Conservation (phyloP, 2,113 vertebrate genomes). For the Cyanistes caeruleus region DNA sequence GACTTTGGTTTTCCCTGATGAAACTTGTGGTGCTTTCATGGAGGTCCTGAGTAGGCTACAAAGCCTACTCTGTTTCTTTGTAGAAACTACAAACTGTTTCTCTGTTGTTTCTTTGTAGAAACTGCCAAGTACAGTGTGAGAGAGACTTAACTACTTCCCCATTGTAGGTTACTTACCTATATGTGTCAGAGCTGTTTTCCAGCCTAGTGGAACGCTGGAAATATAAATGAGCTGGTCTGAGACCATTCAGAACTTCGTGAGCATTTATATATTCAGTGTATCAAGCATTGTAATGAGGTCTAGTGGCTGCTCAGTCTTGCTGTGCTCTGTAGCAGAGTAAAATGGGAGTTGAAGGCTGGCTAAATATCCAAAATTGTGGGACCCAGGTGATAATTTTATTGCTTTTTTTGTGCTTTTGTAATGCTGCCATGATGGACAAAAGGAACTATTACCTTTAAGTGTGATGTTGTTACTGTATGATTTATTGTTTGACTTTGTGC, state of each 20-base stretch:
- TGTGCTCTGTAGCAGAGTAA: not conserved
- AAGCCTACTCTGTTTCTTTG: no score
- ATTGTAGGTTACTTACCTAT: fast-evolving
- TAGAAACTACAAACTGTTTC: no score
- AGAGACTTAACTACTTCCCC: not conserved
- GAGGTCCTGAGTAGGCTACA: not conserved
- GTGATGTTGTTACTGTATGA: not conserved
- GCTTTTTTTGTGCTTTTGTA: not conserved
- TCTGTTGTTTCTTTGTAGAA: no score
- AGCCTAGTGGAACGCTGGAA: not conserved
- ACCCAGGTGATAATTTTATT: not conserved
- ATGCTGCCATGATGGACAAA: not conserved
- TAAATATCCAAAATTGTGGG: not conserved
- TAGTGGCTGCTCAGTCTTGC: not conserved
- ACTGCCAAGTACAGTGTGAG: not conserved
- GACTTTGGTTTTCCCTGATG: not conserved
- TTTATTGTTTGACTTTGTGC: not conserved
- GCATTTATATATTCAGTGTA: not conserved
- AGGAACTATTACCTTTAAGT: not conserved
- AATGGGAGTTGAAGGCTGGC: not conserved
- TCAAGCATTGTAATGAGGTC: not conserved
- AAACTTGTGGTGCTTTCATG: not conserved
- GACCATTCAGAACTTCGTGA: not conserved
- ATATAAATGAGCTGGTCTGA: not conserved
- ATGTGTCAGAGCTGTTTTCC: not conserved